Evolutionary conservation across 2,113 vertebrate species (phyloP).

Genomic region (Phylloscopus trochilus): DNA sequence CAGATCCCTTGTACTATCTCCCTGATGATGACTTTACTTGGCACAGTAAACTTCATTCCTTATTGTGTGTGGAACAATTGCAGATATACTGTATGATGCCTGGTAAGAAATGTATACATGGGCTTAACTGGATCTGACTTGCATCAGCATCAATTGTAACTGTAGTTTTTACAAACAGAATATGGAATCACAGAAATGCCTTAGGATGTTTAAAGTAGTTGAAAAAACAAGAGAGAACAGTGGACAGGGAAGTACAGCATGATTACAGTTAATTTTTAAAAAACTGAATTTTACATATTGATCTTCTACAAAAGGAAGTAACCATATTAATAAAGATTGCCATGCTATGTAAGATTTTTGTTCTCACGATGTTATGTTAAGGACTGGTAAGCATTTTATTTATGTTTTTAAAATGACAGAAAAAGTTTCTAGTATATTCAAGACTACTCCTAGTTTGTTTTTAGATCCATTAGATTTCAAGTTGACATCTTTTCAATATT

Average conservation of each 20-base stretch:
- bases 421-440: background rate
- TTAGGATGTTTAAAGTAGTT: background rate
- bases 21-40: background rate
- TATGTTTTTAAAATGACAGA: background rate
- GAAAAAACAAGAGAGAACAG: background rate
- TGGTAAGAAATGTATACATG: background rate
- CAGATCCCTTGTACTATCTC: background rate
- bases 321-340: background rate
- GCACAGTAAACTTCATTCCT: background rate
- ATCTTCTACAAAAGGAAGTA: background rate
- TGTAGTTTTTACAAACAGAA: background rate
- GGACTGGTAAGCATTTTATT: background rate
- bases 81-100: background rate
- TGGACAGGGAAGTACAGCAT: background rate
- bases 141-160: background rate
- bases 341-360: rapidly evolving
- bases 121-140: background rate
- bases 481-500: background rate
- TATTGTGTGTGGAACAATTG: background rate
- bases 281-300: background rate
- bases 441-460: background rate
- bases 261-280: background rate
- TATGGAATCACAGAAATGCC: background rate
- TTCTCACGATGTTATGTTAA: background rate
- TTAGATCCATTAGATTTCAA: background rate